phyloP scores from a whole-genome alignment of 2,888 invertebrate genomes.

The Gnatocerus cornutus region DNA sequence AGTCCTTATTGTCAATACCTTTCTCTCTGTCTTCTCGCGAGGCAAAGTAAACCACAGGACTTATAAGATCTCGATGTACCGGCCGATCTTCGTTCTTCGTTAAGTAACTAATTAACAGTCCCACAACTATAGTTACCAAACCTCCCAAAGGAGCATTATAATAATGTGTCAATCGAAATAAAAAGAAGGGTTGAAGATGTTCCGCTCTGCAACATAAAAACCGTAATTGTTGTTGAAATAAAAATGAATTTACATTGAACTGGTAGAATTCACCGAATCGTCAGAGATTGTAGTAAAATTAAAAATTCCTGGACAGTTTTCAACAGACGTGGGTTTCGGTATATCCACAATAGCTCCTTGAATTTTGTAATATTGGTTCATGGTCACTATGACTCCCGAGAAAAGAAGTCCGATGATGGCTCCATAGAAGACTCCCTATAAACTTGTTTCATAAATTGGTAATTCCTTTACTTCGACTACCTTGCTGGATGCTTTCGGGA shows the following conservation, averaged over 20 bases:
- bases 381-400: conserved; percentile 62
- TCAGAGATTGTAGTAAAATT: no score
- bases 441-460: background rate
- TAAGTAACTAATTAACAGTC: conserved; percentile 77
- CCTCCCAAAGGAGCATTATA: conserved; percentile 81
- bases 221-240: background rate
- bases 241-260: no score
- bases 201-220: background rate
- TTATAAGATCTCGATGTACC: conserved; percentile 48
- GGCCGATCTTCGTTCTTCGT: conserved; percentile 70
- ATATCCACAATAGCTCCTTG: conserved; percentile 48
- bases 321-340: conserved; percentile 50
- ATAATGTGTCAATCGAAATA: conserved; percentile 79
- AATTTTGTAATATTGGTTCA: conserved; percentile 56
- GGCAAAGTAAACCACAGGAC: conserved; percentile 48
- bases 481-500: conserved; percentile 77
- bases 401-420: conserved; percentile 58
- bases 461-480: conserved; percentile 59
- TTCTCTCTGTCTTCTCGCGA: background rate
- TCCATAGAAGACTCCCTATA: conserved; percentile 65
- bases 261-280: no score
- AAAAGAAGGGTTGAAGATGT: conserved; percentile 62
- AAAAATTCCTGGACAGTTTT: conserved; percentile 38
- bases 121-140: conserved; percentile 75
- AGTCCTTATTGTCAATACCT: background rate